A percentile compares a stretch with the other conserved stretches of the same genome.
These are phyloP conservation scores for Zingel zingel DNA, from an alignment of 2,113 vertebrate genomes.

Conservation along the genomic window DNA sequence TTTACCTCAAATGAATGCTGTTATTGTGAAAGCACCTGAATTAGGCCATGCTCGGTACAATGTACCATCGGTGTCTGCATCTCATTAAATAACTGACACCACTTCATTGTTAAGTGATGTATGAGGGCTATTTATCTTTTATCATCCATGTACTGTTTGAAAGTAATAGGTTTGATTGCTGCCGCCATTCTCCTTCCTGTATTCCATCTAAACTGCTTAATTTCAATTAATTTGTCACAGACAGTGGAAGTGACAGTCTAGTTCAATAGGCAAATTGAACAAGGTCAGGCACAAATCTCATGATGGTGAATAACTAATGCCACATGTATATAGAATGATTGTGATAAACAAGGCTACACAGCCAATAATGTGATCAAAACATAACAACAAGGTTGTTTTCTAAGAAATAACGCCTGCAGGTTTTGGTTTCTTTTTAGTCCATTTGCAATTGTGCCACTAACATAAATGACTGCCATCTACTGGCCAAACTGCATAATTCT, in stretches of 20 bases:
- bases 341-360: conserved; percentile 16
- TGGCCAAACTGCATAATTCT: conserved; percentile 33
- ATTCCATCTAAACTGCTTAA: conserved; percentile 81
- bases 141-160: conserved; percentile 84
- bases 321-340: conserved; percentile 59
- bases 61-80: conserved; percentile 86
- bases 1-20: conserved; percentile 90
- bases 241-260: conserved; percentile 82
- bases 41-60: conserved; percentile 86
- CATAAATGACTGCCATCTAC: conserved; percentile 64
- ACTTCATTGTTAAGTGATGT: conserved; percentile 85
- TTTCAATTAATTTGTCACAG: conserved; percentile 86
- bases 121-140: conserved; percentile 91
- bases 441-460: not conserved
- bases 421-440: not conserved
- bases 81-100: conserved; percentile 90
- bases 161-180: conserved; percentile 82
- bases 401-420: not conserved
- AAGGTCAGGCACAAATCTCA: conserved; percentile 71
- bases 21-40: conserved; percentile 88
- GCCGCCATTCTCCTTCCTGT: conserved; percentile 84
- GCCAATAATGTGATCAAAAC: not conserved
- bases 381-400: not conserved
- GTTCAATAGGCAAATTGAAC: conserved; percentile 79
- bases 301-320: conserved; percentile 22